These are phyloP conservation scores for Fringilla coelebs DNA, from an alignment of 2,797 vertebrate species.

Conservation along the genomic window DNA sequence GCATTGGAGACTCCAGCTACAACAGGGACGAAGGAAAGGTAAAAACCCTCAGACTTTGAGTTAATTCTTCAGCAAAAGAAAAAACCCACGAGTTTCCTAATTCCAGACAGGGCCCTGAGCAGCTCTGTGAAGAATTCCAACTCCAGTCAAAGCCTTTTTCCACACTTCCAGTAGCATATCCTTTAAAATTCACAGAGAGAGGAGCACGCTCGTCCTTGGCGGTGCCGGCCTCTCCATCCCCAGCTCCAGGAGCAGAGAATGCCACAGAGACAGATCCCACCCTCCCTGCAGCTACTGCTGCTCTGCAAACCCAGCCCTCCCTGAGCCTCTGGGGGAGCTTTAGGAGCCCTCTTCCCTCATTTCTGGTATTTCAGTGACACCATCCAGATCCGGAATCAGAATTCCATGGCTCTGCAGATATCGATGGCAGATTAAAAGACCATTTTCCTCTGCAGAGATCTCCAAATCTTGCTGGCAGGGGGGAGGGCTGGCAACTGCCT, in stretches of 20 bases:
- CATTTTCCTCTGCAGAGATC: background rate
- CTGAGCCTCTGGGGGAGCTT: background rate
- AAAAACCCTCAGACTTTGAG: background rate
- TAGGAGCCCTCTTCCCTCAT: background rate
- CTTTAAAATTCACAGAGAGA: conserved; percentile 1
- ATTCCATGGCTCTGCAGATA: background rate
- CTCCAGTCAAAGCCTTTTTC: background rate
- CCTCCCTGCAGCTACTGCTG: background rate
- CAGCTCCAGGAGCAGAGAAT: background rate
- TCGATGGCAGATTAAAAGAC: background rate
- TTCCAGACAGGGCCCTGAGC: background rate
- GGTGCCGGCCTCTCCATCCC: background rate
- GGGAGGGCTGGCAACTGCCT: background rate
- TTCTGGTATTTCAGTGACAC: background rate
- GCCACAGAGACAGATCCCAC: background rate
- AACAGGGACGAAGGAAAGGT: background rate
- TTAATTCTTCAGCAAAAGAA: background rate
- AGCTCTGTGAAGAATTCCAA: conserved; percentile 2
- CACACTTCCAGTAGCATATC: conserved; percentile 42
- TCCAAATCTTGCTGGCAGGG: conserved; percentile 1
- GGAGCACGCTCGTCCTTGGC: background rate
- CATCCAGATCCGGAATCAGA: background rate
- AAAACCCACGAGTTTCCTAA: background rate
- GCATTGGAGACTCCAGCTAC: background rate
- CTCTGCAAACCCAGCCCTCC: background rate